phyloP scores from a whole-genome alignment of 2,888 invertebrate genomes.

The Cepaea hortensis region DNA sequence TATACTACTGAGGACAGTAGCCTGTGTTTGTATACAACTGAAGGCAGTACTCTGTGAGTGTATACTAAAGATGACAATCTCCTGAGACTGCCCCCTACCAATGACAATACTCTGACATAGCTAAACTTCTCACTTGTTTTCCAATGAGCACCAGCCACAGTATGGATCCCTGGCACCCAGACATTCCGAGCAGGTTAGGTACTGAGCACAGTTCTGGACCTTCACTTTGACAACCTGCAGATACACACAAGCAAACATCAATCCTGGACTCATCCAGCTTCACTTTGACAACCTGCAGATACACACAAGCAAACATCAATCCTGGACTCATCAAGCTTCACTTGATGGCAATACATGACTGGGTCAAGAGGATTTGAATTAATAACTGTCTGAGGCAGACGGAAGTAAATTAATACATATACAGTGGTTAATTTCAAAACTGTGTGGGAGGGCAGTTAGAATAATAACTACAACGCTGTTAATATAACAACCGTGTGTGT shows the following conservation, averaged over 20 bases:
- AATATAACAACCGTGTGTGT: too few relatives aligned
- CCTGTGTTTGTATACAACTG: too few relatives aligned
- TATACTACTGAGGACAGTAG: too few relatives aligned
- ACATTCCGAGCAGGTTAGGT: constrained; percentile 67
- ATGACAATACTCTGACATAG: neutral
- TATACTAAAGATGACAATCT: too few relatives aligned
- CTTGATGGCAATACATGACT: neutral
- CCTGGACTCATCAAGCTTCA: neutral
- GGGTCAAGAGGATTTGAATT: too few relatives aligned
- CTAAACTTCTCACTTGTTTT: constrained; percentile 70
- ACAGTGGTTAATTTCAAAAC: too few relatives aligned
- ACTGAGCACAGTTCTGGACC: constrained; percentile 70
- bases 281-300: constrained; percentile 67
- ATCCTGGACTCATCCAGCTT: neutral
- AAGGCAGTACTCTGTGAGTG: too few relatives aligned
- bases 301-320: neutral
- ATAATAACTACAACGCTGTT: too few relatives aligned
- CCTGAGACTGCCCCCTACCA: neutral
- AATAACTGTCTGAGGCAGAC: too few relatives aligned
- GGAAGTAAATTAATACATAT: too few relatives aligned
- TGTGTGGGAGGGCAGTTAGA: too few relatives aligned
- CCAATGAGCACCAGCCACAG: constrained; percentile 75
- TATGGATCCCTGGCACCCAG: constrained; percentile 71
- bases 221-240: constrained; percentile 70
- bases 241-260: neutral